Evolutionary conservation across 2,797 vertebrate species (phyloP).

Genomic region (Myotis vivesi): DNA sequence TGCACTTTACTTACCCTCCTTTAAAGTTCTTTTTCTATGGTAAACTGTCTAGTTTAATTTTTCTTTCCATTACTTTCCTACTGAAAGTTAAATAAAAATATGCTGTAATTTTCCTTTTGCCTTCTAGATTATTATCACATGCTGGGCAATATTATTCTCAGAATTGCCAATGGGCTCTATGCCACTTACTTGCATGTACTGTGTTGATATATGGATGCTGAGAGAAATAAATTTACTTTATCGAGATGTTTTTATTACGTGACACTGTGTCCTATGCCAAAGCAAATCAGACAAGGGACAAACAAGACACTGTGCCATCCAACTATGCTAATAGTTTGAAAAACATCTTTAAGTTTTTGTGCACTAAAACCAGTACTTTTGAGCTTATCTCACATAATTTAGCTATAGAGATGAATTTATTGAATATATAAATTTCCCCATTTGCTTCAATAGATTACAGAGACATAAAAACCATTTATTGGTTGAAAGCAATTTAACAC

Average conservation of each 20-base stretch:
- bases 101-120: not conserved
- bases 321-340: constrained; percentile 6
- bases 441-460: not conserved
- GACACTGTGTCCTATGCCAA: not conserved
- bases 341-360: not conserved
- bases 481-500: not conserved
- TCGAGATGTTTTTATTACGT: constrained; percentile 8
- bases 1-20: constrained; percentile 65
- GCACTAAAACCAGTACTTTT: not conserved
- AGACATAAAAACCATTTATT: constrained; percentile 1
- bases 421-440: not conserved
- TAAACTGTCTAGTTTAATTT: constrained; percentile 41
- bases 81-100: constrained; percentile 41
- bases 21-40: constrained; percentile 56
- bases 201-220: not conserved
- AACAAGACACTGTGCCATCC: not conserved
- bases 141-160: not conserved
- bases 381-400: not conserved
- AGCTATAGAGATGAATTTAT: not conserved
- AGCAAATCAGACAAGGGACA: not conserved
- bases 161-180: not conserved
- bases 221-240: constrained; percentile 16
- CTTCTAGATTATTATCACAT: not conserved
- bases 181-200: not conserved
- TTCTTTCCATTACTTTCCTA: constrained; percentile 45